Evolutionary conservation across 64 coral and sea anemone genomes (phyloP).

Genomic region (Anthopleura sola): DNA sequence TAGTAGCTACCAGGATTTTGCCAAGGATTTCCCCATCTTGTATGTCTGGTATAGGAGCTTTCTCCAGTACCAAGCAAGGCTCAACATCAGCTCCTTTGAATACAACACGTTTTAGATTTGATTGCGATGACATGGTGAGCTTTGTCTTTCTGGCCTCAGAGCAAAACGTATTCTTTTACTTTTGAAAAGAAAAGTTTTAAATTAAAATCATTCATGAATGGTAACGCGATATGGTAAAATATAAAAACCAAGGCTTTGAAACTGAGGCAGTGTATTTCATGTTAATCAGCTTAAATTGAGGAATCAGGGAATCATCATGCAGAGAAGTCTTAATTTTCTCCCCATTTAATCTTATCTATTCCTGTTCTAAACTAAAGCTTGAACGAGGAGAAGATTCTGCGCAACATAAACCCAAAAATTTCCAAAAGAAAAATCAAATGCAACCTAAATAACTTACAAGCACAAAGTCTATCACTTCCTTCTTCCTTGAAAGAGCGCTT

Average conservation of each 20-base stretch:
- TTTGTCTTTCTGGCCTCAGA: background rate
- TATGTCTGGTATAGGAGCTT: conserved; percentile 52
- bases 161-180: background rate
- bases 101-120: conserved; percentile 9
- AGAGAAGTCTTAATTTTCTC: no score
- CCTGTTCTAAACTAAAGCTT: no score
- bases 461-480: background rate
- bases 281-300: no score
- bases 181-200: background rate
- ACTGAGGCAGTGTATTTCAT: no score
- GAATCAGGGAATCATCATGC: no score
- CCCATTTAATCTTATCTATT: no score
- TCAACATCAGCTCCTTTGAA: conserved; percentile 19
- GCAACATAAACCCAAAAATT: background rate
- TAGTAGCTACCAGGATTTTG: conserved; percentile 62
- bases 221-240: background rate
- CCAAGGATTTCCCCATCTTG: conserved; percentile 88
- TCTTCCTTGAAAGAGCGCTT: background rate
- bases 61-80: conserved; percentile 55
- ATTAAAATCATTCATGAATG: conserved; percentile 1
- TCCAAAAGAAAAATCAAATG: background rate
- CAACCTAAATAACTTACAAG: background rate
- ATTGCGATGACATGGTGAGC: background rate
- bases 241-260: no score
- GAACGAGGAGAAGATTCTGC: background rate